Percentiles rank a stretch among this genome's conserved stretches.
Conservation (phyloP, 2,797 vertebrate genomes). For the Florisuga fusca region DNA sequence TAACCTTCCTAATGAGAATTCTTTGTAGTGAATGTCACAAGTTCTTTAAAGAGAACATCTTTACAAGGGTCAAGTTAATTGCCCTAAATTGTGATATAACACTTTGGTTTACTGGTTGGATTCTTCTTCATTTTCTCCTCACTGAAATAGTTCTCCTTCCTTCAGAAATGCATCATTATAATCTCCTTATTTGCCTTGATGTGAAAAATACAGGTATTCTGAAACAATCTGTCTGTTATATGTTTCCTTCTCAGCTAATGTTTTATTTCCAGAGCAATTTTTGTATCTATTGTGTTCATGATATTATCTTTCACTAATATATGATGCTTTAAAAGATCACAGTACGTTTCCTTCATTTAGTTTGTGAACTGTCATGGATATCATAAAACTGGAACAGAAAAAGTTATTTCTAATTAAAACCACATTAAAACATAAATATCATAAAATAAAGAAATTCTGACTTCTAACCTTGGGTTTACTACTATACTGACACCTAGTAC, state of each 20-base stretch:
- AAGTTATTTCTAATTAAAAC: conserved; percentile 31
- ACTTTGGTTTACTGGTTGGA: no score
- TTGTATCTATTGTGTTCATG: background rate
- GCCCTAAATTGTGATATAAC: no score
- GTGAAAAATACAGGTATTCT: background rate
- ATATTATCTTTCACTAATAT: background rate
- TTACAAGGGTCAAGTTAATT: no score
- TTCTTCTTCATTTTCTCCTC: no score
- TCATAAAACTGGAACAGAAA: background rate
- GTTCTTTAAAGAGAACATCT: no score
- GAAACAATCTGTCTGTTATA: background rate
- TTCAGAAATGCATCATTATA: background rate
- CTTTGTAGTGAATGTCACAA: no score
- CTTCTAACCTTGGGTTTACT: background rate
- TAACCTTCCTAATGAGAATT: no score
- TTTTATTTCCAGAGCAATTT: background rate
- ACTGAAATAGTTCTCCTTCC: background rate
- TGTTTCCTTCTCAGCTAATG: background rate
- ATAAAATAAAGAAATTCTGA: background rate
- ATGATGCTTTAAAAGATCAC: background rate
- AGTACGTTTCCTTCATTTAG: background rate
- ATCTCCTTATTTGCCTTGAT: background rate
- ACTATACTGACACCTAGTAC: background rate
- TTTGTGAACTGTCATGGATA: background rate
- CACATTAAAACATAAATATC: background rate